Base-by-base conservation (phyloP, 2,888 invertebrate genomes). In the Pyrrhia umbra region DNA sequence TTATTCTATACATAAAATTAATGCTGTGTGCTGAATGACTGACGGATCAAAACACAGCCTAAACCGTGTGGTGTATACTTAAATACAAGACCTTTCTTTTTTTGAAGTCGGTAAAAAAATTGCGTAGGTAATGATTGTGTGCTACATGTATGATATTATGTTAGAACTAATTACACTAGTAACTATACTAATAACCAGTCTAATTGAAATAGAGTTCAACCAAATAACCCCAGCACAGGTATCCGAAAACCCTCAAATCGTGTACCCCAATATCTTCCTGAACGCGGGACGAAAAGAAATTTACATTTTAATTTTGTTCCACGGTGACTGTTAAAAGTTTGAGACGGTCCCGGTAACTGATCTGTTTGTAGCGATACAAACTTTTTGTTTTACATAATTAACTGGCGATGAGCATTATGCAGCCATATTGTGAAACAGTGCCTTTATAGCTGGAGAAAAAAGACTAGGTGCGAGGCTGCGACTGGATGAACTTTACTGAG, bases 241-340 rank as follows among this genome's bases (percentile, higher is more conserved):
- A 16, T 6, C 0, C 0, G 1, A 30, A 46, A 49, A 0, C 59
- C 69, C 57, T 30, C 56, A 42, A 68, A 75, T 66, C 21, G 51
- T 72, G 84, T 43, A 59, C 75, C 82, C 51, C 64, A 50, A 46
- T 50, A 13, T 21, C 25, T 68, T 67, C 60, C 61, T 72, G 62
- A 52, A 69, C 34, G 46, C 59, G 55, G 62, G 45, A 67, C 71
- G 69, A 74, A 85, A 87, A 85, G 79, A 85, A 89, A 90, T 90
- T 90, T 88, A 84, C 89, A 90, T 90, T 90, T 90, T 88, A 89
- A 90, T 90, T 87, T 85, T 82, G 84, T 85, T 85, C 75, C 77
- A 75, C 82, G 78, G 80, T 81, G 82, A 81, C 75, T 82, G 69
- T 77, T 65, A 30, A 58, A 77, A 72, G 63, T 78, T 77, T 34